Base-by-base conservation (phyloP, 1,140 invertebrate genomes). In the Cherax destructor region DNA sequence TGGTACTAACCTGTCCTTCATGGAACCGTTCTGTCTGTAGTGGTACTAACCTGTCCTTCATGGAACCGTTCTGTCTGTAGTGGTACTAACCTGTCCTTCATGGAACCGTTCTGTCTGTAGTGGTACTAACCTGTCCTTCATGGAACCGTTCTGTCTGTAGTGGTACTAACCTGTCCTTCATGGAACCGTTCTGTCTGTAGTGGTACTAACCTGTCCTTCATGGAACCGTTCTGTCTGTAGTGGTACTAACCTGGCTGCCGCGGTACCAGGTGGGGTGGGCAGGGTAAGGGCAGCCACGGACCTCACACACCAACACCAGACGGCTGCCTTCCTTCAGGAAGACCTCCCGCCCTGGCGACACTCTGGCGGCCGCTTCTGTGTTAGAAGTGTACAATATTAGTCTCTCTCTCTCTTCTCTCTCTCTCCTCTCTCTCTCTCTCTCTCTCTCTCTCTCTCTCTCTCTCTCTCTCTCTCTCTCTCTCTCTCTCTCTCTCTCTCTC, bases 321-420 rank as follows among this genome's bases (percentile, higher is more conserved):
- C 84, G 84, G 49, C 84, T 86, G 21, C 84, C 50, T 11, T 72
- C 84, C 49, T 77, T 86, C 72, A 86, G 24, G 47, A 76, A 86
- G 10, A 86, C 49, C 49, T 86, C 84, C 1, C 24, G 11, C 7
- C 84, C 84, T 2, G 84, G 84, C 4, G 50, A 74, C 21, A 86
- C 72, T 18, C n/a, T 30, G 18, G 84, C 84, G 3, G 47, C 30
- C 13, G 84, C 84, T 47, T 86, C 84, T 86, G 84, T 86, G 80
- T 3, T 56, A 56, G 52, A 13, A 9, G 30, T 41, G 30, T 41
- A 41, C 50, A 21, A 4, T 83, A 6, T 69, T 16, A 47, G 59
- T 47, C 24, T n/a, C 81, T 83, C 24, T 69, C 81, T 83, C 81
- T 69, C 59, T 83, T 41, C 80, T 41, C 80, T 83, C 61, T 49